Conservation (phyloP, 2,797 vertebrate species). For the Carcharodon carcharias region DNA sequence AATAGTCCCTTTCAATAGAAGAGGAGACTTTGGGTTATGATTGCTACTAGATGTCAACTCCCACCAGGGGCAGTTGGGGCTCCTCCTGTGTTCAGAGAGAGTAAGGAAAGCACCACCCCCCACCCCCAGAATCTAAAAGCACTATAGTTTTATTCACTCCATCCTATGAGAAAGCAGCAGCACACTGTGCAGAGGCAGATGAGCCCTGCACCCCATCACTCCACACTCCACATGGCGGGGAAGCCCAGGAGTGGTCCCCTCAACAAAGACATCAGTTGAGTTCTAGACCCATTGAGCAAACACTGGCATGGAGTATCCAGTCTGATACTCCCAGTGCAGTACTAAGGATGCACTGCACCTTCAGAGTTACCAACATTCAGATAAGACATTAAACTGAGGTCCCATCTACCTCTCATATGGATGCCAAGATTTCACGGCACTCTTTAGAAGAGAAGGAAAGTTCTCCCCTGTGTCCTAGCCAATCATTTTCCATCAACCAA, state of each 20-base stretch:
- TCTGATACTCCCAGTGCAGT: neutral
- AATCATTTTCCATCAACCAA: neutral
- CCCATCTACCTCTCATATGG: neutral
- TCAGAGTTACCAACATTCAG: neutral
- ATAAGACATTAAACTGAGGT: neutral
- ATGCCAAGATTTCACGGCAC: neutral
- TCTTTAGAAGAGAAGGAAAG: neutral
- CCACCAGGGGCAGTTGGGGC: neutral
- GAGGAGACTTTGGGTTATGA: neutral
- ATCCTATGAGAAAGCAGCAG: neutral
- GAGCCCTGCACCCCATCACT: neutral
- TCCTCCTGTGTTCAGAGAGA: neutral
- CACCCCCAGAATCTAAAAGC: neutral
- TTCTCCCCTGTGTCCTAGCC: too few species aligned
- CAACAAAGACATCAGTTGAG: neutral
- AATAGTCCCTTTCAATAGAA: neutral
- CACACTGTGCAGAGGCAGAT: neutral
- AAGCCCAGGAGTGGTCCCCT: neutral
- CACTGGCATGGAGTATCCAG: neutral
- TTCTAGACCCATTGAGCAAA: neutral
- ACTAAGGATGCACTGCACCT: neutral
- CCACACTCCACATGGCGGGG: too few species aligned
- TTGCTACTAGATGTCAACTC: too few species aligned
- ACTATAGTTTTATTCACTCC: neutral
- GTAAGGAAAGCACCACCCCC: neutral